Base-by-base conservation (phyloP, 2,888 invertebrate genomes). In the Arrhopalites spinosus region DNA sequence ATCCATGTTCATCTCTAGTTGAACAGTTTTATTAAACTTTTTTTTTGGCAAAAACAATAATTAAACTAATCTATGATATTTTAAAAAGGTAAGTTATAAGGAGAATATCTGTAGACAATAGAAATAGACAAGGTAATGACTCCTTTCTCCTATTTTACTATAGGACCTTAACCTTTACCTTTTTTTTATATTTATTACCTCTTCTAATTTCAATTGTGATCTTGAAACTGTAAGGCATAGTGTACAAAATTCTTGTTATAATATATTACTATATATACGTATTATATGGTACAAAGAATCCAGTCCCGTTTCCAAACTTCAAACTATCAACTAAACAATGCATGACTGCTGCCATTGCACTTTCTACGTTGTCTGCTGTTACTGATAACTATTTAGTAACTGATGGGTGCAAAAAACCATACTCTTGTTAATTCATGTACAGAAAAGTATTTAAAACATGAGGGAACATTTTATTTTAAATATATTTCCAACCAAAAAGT, bases 11-110 rank as follows among this genome's bases (percentile, higher is more conserved):
- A n/a, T n/a, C n/a, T n/a, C n/a, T n/a, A n/a, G n/a, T n/a, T 36
- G 36, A 36, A 7, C 36, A 36, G 36, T 36, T 36, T 36, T 36
- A 11, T 36, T 7, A 36, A 36, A 36, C 11, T 36, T 36, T n/a
- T n/a, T n/a, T n/a, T n/a, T n/a, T n/a, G n/a, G 59, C 23, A 23
- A 59, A 59, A 59, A 59, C n/a, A 59, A 23, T 59, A 53, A 20
- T 53, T 17, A 17, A 53, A 36, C 5, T 36, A 11, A 7, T 7
- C 36, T 7, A 7, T 36, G 36, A 36, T 23, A 17, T 53, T 59
- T 20, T 27, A 59, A 23, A 53, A 53, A 59, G 13, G 11, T 7
- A 11, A 36, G 36, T 36, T 36, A n/a, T 59, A 59, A 13, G n/a
- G 23, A 20, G n/a, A 20, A 53, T 20, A 5, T 47, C 15, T 5